These are phyloP conservation scores for Calidris pygmaea DNA, from an alignment of 2,113 vertebrate genomes.

Conservation along the genomic window DNA sequence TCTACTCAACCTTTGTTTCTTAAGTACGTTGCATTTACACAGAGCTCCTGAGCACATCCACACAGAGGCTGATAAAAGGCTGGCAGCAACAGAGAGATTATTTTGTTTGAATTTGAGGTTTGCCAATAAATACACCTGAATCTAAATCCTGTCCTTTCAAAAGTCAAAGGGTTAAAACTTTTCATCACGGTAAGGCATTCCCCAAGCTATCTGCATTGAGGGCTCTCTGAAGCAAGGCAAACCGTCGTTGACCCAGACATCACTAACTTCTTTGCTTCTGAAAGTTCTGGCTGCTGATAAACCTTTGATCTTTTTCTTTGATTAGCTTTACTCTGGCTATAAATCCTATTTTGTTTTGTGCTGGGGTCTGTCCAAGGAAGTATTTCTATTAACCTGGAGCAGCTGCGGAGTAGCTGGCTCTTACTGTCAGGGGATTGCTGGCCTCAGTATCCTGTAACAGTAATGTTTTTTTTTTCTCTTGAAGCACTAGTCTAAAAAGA, in stretches of 20 bases:
- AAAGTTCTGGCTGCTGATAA: conserved; percentile 51
- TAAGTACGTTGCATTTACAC: not conserved
- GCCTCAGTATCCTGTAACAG: not conserved
- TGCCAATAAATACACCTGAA: conserved; percentile 1
- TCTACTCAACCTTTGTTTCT: not conserved
- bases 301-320: conserved; percentile 60
- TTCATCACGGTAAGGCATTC: not conserved
- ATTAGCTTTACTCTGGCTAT: conserved; percentile 38
- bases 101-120: conserved; percentile 22
- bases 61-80: not conserved
- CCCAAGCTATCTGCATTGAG: conserved; percentile 4
- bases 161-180: conserved; percentile 50
- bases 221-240: not conserved
- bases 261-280: conserved; percentile 5
- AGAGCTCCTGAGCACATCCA: not conserved
- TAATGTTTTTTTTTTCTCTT: not conserved
- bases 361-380: conserved; percentile 45
- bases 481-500: not conserved
- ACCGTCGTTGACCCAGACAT: not conserved
- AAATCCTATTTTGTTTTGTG: conserved; percentile 55
- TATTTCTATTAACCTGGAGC: conserved; percentile 59
- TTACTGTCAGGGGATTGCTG: not conserved
- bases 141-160: conserved; percentile 31
- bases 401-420: conserved; percentile 7
- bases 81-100: conserved; percentile 6